A percentile compares a stretch with the other conserved stretches of the same genome.
These are phyloP conservation scores for Pterois miles DNA, from an alignment of 2,797 vertebrate species.

Conservation along the genomic window DNA sequence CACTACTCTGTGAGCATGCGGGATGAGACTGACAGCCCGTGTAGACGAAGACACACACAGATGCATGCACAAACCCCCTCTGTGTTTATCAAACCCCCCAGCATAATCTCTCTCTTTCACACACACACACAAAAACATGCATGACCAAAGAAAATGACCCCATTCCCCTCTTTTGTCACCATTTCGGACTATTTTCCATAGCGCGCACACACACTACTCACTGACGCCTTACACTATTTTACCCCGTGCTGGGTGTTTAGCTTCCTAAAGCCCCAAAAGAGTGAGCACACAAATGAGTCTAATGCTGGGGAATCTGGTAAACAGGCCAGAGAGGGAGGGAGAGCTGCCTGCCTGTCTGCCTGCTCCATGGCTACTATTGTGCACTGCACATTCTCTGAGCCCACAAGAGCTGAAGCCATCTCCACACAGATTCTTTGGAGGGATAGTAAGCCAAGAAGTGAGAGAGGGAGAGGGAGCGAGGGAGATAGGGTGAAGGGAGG, in stretches of 20 bases:
- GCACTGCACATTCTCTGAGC: constrained; percentile 82
- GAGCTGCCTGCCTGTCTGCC: constrained; percentile 78
- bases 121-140: constrained; percentile 43
- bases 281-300: constrained; percentile 77
- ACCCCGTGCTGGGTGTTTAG: constrained; percentile 50
- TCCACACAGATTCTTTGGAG: constrained; percentile 79
- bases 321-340: constrained; percentile 79
- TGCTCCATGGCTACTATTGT: constrained; percentile 83
- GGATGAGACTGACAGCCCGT: constrained; percentile 87
- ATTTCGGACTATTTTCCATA: constrained; percentile 37
- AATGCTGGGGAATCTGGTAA: constrained; percentile 84
- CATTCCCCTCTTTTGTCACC: constrained; percentile 48
- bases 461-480: constrained; percentile 52
- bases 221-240: constrained; percentile 42
- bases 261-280: constrained; percentile 66
- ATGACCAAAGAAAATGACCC: constrained; percentile 53
- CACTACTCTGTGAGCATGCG: constrained; percentile 87
- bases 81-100: constrained; percentile 66
- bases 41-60: constrained; percentile 65
- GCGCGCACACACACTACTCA: constrained; percentile 21
- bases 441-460: constrained; percentile 80
- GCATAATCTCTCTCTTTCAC: constrained; percentile 24
- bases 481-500: constrained; percentile 45
- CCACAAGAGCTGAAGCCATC: constrained; percentile 83
- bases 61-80: constrained; percentile 63